Base-by-base conservation (phyloP, 2,113 vertebrate species). In the Centropristis striata region DNA sequence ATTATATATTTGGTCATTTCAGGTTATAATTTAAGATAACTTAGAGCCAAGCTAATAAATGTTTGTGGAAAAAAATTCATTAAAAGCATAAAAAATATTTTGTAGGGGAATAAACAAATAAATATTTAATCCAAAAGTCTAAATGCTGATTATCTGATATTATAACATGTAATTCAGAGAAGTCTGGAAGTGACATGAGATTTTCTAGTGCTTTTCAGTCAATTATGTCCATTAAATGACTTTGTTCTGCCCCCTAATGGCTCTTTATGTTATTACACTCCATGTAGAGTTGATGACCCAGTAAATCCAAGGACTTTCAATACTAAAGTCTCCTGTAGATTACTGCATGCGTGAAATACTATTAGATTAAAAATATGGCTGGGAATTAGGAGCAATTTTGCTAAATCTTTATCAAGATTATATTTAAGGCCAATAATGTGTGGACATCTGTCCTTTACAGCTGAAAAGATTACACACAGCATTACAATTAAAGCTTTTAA, bases 401-500 rank as follows among this genome's bases (percentile, higher is more conserved):
- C 20, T 46, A 61, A 67, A 41, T 46, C 7, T 66, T 37, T 16
- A 39, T 20, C 55, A 57, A 28, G 12, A 11, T 49, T 27, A 39
- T 21, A 16, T 25, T 49, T 14, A 21, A 59, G 15, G 11, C 9
- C 25, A 47, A 27, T 18, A 65, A 53, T 51, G 4, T 42, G 18
- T 20, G 15, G 36, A 36, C 10, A 9, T 20, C 4, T 25, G 46
- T 60, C 36, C 25, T 68, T 70, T 32, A 32, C 28, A 61, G 7
- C 5, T 25, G 1, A 1, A 75, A 80, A 0, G 12, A 78, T 20
- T 13, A 36, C 37, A 73, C 20, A 1, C 1, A 74, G 25, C 6
- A 53, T 60, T 47, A 57, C 61, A 82, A 76, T 70, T 13, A 63
- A 75, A 71, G 60, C 36, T 87, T 90, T 90, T 91, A 91, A 88